Evolutionary conservation across 2,113 vertebrate genomes (phyloP).

Genomic region (Arenaria interpres): DNA sequence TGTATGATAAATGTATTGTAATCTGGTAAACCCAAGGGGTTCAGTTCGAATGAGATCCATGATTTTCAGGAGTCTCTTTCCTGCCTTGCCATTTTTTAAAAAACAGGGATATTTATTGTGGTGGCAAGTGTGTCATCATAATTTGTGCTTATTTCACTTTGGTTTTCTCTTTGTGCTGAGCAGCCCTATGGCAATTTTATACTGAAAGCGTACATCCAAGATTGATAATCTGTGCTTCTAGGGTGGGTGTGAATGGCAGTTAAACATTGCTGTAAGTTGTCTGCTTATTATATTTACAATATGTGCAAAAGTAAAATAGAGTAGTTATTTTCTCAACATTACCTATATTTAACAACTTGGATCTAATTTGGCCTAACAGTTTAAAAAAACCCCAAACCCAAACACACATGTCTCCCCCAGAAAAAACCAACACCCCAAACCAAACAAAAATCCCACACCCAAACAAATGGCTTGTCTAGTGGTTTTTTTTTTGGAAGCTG

Average conservation of each 20-base stretch:
- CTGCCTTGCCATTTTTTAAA: background rate
- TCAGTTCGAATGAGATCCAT: background rate
- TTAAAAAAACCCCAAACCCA: background rate
- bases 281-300: background rate
- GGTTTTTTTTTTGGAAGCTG: background rate
- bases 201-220: background rate
- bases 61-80: background rate
- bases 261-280: background rate
- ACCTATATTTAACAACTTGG: background rate
- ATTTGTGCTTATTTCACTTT: background rate
- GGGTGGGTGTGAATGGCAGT: background rate
- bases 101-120: background rate
- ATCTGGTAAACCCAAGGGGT: background rate
- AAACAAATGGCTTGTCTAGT: background rate
- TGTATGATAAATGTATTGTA: background rate
- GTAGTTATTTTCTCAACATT: background rate
- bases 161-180: background rate
- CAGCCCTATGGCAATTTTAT: background rate
- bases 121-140: background rate
- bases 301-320: background rate
- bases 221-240: background rate
- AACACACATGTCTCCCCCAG: background rate
- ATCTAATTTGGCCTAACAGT: background rate
- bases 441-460: background rate
- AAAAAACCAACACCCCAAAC: background rate